These are phyloP conservation scores for Amphipyra berbera DNA, from an alignment of 2,888 invertebrate species.

Conservation along the genomic window DNA sequence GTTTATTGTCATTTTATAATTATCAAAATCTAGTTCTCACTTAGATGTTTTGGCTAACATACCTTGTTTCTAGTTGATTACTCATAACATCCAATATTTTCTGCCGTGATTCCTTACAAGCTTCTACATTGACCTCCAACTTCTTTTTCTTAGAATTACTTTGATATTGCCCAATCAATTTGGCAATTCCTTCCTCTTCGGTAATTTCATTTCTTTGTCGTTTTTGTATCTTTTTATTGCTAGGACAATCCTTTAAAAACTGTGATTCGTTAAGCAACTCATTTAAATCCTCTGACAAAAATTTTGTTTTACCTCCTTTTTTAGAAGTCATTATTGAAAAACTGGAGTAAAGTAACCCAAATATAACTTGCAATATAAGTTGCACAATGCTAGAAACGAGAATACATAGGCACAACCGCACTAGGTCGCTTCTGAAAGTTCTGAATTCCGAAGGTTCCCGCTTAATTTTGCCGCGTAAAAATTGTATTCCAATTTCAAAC, in stretches of 20 bases:
- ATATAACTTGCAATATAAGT: too few species aligned
- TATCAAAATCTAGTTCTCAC: too few species aligned
- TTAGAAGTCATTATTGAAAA: conserved; percentile 70
- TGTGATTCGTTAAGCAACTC: conserved; percentile 74
- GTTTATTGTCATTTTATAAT: too few species aligned
- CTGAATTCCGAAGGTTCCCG: too few species aligned
- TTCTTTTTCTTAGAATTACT: conserved; percentile 73
- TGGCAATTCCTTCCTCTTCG: conserved; percentile 71
- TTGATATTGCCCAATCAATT: conserved; percentile 69
- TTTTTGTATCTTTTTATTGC: conserved; percentile 71
- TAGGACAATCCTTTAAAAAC: conserved; percentile 72
- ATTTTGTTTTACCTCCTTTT: conserved; percentile 71
- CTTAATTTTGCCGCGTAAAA: conserved; percentile 43
- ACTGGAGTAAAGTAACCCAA: neutral
- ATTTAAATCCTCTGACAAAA: conserved; percentile 70
- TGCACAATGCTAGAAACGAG: neutral
- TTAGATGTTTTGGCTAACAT: neutral
- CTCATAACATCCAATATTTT: conserved; percentile 76
- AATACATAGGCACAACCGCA: too few species aligned
- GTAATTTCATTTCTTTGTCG: conserved; percentile 61
- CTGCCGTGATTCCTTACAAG: conserved; percentile 73
- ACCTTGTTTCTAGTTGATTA: conserved; percentile 77
- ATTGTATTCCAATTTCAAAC: conserved; percentile 31
- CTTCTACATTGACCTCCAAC: conserved; percentile 64
- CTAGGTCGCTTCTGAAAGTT: too few species aligned